Base-by-base conservation (phyloP, 2,888 invertebrate species). In the Leucophenga montana region DNA sequence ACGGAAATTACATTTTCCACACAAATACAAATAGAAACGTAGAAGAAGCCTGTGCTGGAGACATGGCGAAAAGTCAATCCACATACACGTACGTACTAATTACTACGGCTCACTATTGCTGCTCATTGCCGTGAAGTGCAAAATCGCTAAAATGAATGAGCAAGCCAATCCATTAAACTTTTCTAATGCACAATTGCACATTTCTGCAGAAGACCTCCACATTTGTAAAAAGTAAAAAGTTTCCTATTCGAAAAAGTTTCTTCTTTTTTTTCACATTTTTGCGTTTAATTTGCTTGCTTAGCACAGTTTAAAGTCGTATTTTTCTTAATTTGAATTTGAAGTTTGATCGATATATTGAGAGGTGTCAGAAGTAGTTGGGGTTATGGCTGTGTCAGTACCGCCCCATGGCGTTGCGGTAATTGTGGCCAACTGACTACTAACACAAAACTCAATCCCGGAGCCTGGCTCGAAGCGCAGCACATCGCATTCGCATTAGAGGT, bases 321-420 rank as follows among this genome's bases (percentile, higher is more conserved):
- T 71, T 71, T 77, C 75, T 75, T 78, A 82, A 84, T 85, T 83
- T 74, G 77, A 81, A 82, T 84, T 86, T 86, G 83, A 87, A 86
- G 87, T 87, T 87, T 87, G 87, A 87, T 87, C 87, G 88, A 87
- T 87, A 87, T 77, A 78, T 75, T 77, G 80, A 83, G 72, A 76
- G 73, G 73, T 74, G 74, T 67, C 44, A 14, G 62, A 14, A 20
- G 48, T 6, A 68, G 57, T 67, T 18, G 27, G 39, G 54, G 18
- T 48, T 46, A 9, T 46, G 54, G n/a, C 50, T 16, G 16, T 64
- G 27, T 16, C 61, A n/a, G 39, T 39, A 66, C 70, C 61, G 74
- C 68, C 68, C 69, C 18, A 68, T 56, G 16, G 39, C 27, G 68
- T 69, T 75, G 68, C 68, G 73, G 73, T 70, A 54, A 68, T 72